Evolutionary conservation across 2,113 vertebrate species (phyloP), one percentile per base, ranked within the genome.

Genomic region (Engraulis encrasicolus): DNA sequence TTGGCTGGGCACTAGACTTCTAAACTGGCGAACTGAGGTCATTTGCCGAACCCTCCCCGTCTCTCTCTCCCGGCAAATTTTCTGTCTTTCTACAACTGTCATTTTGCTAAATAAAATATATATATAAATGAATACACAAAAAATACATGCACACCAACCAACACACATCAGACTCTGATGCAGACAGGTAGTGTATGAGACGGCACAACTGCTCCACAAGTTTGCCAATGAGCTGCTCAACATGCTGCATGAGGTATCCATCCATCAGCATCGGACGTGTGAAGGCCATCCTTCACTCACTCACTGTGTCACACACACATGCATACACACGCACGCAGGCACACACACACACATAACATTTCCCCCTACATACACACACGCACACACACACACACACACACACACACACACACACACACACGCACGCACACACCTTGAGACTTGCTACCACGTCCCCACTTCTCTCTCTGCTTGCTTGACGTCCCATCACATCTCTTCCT

Each of bases 221-320:
- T 5, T 74, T 74, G 27, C 31, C 66, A 74, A 15, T 36, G 66
- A 34, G 23, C 3, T 31, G 31, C 34, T 74, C 27, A 17, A 74
- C 66, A 74, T 74, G 66, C 66, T 74, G 31, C 27, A 34, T 15
- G 11, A 74, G n/a, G n/a, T n/a, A n/a, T 14, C 23, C 31, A 74
- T 34, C 66, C 27, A 74, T 74, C 66, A 74, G 27, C 2, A 23
- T 3, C 40, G 9, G 27, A 66, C n/a, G 27, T 3, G 9, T 34
- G 66, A 74, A 36, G 27, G 66, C 27, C 66, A 74, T 27, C 66
- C 66, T 27, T 74, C 66, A 34, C 66, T 34, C 66, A 74, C 66
- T 66, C 27, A 31, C 52, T 6, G 18, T 58, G 18, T 20, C 52
- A n/a, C 52, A n/a, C 52, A 20, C 52, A 20, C 52, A n/a, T n/a